These are phyloP conservation scores for Herminia tarsipennalis DNA, from an alignment of 2,888 invertebrate genomes.

Conservation along the genomic window DNA sequence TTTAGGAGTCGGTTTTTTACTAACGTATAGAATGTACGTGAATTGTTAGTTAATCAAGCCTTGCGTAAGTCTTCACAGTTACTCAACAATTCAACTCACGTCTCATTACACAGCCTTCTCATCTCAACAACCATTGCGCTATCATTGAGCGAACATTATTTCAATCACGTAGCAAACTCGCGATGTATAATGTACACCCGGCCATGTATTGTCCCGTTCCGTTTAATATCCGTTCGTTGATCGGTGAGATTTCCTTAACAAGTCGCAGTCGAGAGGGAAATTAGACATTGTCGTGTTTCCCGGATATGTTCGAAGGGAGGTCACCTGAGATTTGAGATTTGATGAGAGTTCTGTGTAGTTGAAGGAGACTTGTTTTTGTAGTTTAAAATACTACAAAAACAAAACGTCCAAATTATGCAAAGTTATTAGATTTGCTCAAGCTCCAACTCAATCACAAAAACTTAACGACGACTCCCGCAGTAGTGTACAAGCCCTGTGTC, in stretches of 20 bases:
- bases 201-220: constrained; percentile 23
- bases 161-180: constrained; percentile 35
- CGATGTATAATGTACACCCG: constrained; percentile 28
- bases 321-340: constrained; percentile 2
- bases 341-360: background rate
- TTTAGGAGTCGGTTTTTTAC: too few relatives aligned
- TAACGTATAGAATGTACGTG: too few relatives aligned
- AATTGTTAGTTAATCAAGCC: too few relatives aligned
- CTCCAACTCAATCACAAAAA: too few relatives aligned
- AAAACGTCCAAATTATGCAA: too few relatives aligned
- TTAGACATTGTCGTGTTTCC: constrained; percentile 43
- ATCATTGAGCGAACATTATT: constrained; percentile 16
- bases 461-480: too few relatives aligned
- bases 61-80: too few relatives aligned
- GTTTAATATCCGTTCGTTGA: constrained; percentile 56
- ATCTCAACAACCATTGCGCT: constrained; percentile 25
- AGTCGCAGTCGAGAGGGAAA: constrained; percentile 46
- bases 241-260: constrained; percentile 52
- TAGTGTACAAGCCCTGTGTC: too few relatives aligned
- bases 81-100: constrained; percentile 4
- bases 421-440: too few relatives aligned
- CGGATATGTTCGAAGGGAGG: constrained; percentile 2
- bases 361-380: too few relatives aligned
- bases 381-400: too few relatives aligned
- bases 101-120: constrained; percentile 20